Base-by-base conservation (phyloP, 2,797 vertebrate species). In the Scolopax rusticola region DNA sequence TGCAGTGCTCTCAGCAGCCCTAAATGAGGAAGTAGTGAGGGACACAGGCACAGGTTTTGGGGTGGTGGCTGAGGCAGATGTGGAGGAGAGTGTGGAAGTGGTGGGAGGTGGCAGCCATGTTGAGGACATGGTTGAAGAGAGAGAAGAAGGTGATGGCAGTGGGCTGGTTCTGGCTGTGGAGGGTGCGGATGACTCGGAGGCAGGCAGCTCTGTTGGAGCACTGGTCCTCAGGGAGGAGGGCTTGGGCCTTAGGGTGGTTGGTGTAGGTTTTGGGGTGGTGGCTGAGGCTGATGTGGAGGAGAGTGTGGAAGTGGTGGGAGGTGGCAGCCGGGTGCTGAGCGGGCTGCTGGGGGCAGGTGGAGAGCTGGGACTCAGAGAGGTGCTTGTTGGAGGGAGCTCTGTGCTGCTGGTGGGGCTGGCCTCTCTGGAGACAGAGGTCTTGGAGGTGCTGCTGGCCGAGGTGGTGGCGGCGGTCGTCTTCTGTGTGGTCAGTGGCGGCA, bases 41-140 rank as follows among this genome's bases (percentile, higher is more conserved):
- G 59, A 3, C 1, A 9, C 3, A 8, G 73, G 13, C 0, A 8
- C 8, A 10, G 32, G 45, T 1, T 0, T 14, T 2, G 27, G 12
- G 41, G 21, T 57, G 23, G 24, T 0, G 0, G n/a, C 0, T 8
- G 67, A 3, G 7, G 8, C 2, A 2, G 3, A 8, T 0, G 41
- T 0, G 2, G 94, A 84, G 2, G 43, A 84, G 4, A 59, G 2
- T 6, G 43, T 47, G 45, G 11, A 47, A 47, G 45, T 47, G 45
- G 45, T 47, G 45, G 48, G 1, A 6, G 89, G 25, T 1, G 83
- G 45, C 59, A 79, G 16, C 2, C 32, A n/a, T 20, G 54, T 56
- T 20, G 32, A 54, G 30, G 53, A 54, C 30, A 54, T 18, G 8
- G 53, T 54, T 54, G 53, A 54, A 11, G 30, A 20, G 30, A 30